phyloP scores from a whole-genome alignment of 2,888 invertebrate species.

The Acholoe squamosa region DNA sequence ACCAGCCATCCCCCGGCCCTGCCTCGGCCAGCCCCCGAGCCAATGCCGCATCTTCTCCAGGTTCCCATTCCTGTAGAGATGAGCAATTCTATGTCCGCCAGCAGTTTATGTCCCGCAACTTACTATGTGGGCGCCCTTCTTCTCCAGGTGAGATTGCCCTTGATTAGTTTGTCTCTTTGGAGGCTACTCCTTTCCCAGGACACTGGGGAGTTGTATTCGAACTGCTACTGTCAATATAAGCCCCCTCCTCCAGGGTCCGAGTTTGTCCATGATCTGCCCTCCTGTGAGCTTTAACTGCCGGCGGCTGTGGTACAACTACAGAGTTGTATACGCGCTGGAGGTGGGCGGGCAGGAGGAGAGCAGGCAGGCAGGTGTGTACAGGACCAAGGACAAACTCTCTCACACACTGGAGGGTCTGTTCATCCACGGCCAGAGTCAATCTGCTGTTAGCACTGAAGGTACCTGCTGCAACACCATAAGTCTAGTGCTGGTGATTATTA shows the following conservation, averaged over 20 bases:
- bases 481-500: no score
- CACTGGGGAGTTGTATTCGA: no score
- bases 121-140: background rate
- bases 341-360: background rate
- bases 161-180: background rate
- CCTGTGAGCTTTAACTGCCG: no score
- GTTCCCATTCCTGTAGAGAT: background rate
- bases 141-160: background rate
- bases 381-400: no score
- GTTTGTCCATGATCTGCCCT: background rate
- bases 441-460: no score
- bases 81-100: background rate
- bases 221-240: background rate
- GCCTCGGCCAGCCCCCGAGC: background rate
- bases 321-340: background rate
- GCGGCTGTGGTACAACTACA: no score
- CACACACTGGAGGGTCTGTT: no score
- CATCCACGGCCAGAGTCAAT: no score
- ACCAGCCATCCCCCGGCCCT: background rate
- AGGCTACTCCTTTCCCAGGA: background rate
- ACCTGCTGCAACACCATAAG: no score
- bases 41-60: background rate
- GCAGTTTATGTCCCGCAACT: background rate
- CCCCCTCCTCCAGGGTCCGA: background rate
- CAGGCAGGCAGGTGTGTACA: background rate